Base-by-base conservation (phyloP, 2,888 invertebrate genomes). In the Falcaria lacertinaria region DNA sequence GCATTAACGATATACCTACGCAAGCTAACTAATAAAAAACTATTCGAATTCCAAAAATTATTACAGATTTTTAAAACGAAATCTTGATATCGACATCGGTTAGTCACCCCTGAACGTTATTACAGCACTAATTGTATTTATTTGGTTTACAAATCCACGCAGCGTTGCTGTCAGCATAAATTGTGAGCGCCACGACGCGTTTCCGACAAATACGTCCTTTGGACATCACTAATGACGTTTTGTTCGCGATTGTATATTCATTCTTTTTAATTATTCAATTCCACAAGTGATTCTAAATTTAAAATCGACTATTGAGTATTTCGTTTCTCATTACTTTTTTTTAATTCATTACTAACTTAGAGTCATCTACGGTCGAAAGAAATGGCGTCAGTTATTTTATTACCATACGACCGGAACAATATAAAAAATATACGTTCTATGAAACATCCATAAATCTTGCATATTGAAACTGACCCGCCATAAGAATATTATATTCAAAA, bases 131-230 rank as follows among this genome's bases (percentile, higher is more conserved):
- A 73, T 69, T 69, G 73, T 79, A 79, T 80, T 74, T 75, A 72
- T 79, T 83, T 80, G 69, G 64, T 69, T 78, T 72, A 63, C 52
- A 70, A 79, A 81, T 80, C 79, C 80, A 61, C 74, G 53, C 60
- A 60, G 58, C 66, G 56, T 70, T 67, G 63, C 68, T 73, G 78
- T 74, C 79, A 62, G 66, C 80, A 84, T 87, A 87, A 87, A 88
- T 87, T 76, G 75, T 75, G 58, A 53, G 47, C 54, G 47, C 55
- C 55, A 52, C 60, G 56, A 61, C 65, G 69, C 65, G 60, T 69
- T 84, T 86, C 83, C 84, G 81, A 83, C 85, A 80, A 80, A 83
- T 80, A 62, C 60, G 61, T 54, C 64, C 53, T 57, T 60, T 60
- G 50, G 43, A 36, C 50, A 51, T 48, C 57, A 57, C 77, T 81